A percentile compares a stretch with the other conserved stretches of the same genome.
These are phyloP conservation scores for Volucella inanis DNA, from an alignment of 2,888 invertebrate species.

Conservation along the genomic window DNA sequence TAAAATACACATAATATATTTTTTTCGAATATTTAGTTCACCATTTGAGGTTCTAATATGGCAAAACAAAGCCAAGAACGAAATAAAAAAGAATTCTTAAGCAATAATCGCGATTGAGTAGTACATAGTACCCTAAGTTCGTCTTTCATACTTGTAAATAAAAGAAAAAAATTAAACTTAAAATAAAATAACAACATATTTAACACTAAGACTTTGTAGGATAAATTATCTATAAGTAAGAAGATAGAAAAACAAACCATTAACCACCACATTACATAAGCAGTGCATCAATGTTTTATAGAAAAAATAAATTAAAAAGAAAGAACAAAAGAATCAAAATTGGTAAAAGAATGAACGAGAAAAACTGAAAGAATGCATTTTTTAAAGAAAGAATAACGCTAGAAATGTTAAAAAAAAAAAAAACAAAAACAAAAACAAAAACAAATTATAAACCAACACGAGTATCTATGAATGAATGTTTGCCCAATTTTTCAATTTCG, in stretches of 20 bases:
- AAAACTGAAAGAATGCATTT: constrained; percentile 60
- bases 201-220: constrained; percentile 59
- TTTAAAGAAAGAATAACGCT: constrained; percentile 14
- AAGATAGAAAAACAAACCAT: constrained; percentile 4
- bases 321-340: constrained; percentile 9
- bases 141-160: constrained; percentile 70
- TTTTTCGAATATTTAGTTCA: constrained; percentile 14
- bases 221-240: constrained; percentile 65
- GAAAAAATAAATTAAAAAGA: constrained; percentile 17
- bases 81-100: constrained; percentile 54
- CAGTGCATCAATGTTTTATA: constrained; percentile 55
- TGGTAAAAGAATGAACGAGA: neutral
- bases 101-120: constrained; percentile 67
- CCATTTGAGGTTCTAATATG: constrained; percentile 53
- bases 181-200: constrained; percentile 14
- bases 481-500: constrained; percentile 21
- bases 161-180: constrained; percentile 20
- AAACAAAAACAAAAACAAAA: neutral
- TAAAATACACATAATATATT: neutral
- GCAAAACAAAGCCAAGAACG: constrained; percentile 15
- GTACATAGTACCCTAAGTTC: constrained; percentile 43
- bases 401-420: too few species aligned
- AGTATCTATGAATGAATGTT: constrained; percentile 30
- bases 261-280: constrained; percentile 59
- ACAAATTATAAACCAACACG: constrained; percentile 3